A percentile compares a stretch with the other conserved stretches of the same genome.
These are phyloP conservation scores for Ceuthmochares aereus DNA, from an alignment of 2,113 vertebrate genomes.

Conservation along the genomic window DNA sequence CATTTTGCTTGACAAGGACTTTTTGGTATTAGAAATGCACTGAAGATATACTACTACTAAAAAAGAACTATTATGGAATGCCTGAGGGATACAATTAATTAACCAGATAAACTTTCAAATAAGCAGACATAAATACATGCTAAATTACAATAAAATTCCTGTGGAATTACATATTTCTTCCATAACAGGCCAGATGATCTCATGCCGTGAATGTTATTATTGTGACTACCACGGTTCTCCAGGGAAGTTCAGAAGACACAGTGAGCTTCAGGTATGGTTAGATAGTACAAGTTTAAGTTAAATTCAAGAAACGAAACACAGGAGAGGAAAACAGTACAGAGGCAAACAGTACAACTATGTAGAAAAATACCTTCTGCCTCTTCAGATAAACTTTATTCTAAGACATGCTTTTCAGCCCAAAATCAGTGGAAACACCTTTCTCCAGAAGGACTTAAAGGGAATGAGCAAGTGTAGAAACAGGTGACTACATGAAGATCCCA, in stretches of 20 bases:
- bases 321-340: background rate
- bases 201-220: slow-evolving; percentile 4
- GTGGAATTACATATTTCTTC: slow-evolving; percentile 26
- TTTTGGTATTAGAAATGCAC: slow-evolving; percentile 31
- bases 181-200: slow-evolving; percentile 45
- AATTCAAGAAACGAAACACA: background rate
- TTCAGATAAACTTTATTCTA: background rate
- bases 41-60: slow-evolving; percentile 22
- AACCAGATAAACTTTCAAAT: slow-evolving; percentile 56
- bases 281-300: background rate
- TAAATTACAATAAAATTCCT: slow-evolving; percentile 70
- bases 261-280: background rate
- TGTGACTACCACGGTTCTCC: background rate
- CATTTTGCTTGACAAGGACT: slow-evolving; percentile 32
- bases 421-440: background rate
- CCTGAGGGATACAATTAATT: slow-evolving; percentile 60
- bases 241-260: background rate
- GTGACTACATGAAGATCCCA: background rate
- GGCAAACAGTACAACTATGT: background rate
- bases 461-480: background rate
- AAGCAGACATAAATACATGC: slow-evolving; percentile 37
- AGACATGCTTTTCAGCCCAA: background rate
- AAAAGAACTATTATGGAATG: slow-evolving; percentile 54
- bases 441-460: background rate
- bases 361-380: background rate